These are phyloP conservation scores for Pterophyllum scalare DNA, from an alignment of 2,113 vertebrate genomes.

Conservation along the genomic window DNA sequence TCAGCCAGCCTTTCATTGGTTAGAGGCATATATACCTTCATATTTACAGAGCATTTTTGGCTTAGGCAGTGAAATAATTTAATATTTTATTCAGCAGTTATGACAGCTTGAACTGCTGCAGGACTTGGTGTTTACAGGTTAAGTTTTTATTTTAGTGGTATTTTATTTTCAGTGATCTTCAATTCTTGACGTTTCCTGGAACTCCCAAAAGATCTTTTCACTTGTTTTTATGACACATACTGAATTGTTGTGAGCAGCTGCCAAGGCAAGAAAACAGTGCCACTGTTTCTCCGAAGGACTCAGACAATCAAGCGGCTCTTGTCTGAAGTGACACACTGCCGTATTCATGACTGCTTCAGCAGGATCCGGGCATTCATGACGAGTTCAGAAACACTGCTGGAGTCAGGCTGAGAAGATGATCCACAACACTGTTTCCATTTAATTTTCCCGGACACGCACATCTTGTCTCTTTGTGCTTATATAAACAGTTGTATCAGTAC, in stretches of 20 bases:
- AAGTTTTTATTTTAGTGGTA: neutral
- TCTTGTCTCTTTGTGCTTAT: neutral
- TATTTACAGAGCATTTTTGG: conserved; percentile 5
- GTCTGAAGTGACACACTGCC: neutral
- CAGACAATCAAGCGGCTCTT: neutral
- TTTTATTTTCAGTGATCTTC: neutral
- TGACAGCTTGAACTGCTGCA: neutral
- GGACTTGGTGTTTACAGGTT: neutral
- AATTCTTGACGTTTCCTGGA: neutral
- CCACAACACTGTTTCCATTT: neutral
- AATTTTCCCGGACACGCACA: neutral
- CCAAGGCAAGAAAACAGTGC: conserved; percentile 14
- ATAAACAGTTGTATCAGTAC: neutral
- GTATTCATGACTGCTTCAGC: neutral
- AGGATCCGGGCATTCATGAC: neutral
- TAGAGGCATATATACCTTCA: neutral
- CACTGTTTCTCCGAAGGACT: conserved; percentile 10
- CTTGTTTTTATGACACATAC: neutral
- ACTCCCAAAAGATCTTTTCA: conserved; percentile 2
- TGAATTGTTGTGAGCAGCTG: conserved; percentile 9
- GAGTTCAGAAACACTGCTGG: neutral
- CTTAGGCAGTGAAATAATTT: neutral
- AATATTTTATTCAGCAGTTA: neutral
- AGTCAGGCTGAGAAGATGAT: neutral
- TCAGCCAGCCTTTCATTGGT: neutral